Base-by-base conservation (phyloP, 2,113 vertebrate genomes). In the Scytalopus superciliaris region DNA sequence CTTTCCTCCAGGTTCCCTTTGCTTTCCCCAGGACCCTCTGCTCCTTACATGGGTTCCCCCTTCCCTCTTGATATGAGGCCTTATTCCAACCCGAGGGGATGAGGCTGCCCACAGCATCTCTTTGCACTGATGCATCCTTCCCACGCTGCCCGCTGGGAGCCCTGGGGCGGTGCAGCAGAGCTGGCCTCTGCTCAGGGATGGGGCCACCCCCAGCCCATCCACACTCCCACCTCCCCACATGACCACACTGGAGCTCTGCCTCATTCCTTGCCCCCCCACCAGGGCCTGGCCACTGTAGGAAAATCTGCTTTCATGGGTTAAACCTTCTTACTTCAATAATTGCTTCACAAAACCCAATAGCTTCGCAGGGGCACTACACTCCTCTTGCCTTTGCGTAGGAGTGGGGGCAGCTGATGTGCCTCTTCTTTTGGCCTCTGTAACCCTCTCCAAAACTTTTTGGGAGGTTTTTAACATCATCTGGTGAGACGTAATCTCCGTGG, bases 121-220 rank as follows among this genome's bases (percentile, higher is more conserved):
- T 42, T 39, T 40, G 82, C 66, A 35, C 90, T 75, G 91, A 60
- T 5, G 9, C 15, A 0, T 44, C 84, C 87, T 37, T 82, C 78
- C 60, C 89, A 3, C 8, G 3, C 78, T 84, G 90, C 84, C 90
- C 1, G 0, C 7, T 3, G 81, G 87, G 69, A 62, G 59, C 60
- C 67, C 76, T 3, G 4, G 69, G 75, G 81, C 17, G 0, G 12
- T 79, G 89, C 42, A 2, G 93, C 96, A 96, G 96, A 97, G 96
- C 96, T 89, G 96, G 96, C 42, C 96, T 97, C 95, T 97, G 96
- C 94, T 35, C 5, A 0, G 80, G 87, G 56, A 49, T 44, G 53
- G 78, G 74, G 62, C 84, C 35, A 7, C 25, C 67, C 68, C 64
- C 59, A 52, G 56, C 81, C 39, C 84, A 44, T 24, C 92, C 64